Evolutionary conservation across 2,888 invertebrate species (phyloP).

Genomic region (Xestia sexstrigata): DNA sequence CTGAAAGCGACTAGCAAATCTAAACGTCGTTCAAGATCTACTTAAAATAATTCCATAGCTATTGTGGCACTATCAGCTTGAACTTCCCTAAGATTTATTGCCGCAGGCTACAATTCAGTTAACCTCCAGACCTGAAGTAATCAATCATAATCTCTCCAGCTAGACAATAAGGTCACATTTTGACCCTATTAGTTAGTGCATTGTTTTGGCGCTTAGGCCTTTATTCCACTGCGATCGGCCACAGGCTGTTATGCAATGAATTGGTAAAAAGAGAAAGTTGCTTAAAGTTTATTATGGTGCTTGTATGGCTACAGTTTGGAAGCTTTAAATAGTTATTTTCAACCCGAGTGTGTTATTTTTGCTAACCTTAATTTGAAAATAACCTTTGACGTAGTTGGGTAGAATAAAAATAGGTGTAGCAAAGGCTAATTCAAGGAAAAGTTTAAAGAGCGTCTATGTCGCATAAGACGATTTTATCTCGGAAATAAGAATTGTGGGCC

Average conservation of each 20-base stretch:
- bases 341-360: background rate
- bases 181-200: constrained; percentile 1
- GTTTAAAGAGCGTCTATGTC: background rate
- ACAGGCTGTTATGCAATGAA: constrained; percentile 31
- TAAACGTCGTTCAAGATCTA: background rate
- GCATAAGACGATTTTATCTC: background rate
- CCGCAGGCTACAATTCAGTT: background rate
- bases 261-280: constrained; percentile 58
- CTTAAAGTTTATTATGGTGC: constrained; percentile 9
- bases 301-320: constrained; percentile 12
- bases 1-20: background rate
- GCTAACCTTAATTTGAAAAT: background rate
- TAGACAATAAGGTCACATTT: constrained; percentile 2
- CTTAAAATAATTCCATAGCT: background rate
- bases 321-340: constrained; percentile 2
- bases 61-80: background rate
- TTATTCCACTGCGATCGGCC: background rate
- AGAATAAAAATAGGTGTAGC: background rate
- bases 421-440: background rate
- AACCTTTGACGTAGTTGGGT: background rate
- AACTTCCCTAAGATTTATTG: background rate
- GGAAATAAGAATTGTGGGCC: background rate
- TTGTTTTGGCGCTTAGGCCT: constrained; percentile 1
- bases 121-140: constrained; percentile 13
- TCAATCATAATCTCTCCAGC: constrained; percentile 9